phyloP scores from a whole-genome alignment of 2,888 invertebrate species.

The Biston betularia region DNA sequence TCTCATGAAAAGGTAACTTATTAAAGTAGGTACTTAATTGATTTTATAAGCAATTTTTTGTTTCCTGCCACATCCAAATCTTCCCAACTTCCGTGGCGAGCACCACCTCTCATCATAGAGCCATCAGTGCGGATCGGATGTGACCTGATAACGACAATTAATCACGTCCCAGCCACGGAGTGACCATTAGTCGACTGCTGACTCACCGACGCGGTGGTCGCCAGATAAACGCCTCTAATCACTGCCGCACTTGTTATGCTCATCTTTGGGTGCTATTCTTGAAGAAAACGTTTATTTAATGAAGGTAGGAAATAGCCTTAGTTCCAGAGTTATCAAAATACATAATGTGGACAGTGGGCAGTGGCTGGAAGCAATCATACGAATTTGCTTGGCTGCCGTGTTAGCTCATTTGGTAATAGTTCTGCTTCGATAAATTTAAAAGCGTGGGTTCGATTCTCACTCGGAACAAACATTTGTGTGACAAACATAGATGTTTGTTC shows the following conservation, averaged over 20 bases:
- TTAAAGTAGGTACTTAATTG: too few relatives aligned
- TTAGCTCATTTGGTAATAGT: too few relatives aligned
- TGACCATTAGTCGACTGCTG: conserved; percentile 81
- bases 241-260: conserved; percentile 40
- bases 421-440: too few relatives aligned
- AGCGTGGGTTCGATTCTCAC: too few relatives aligned
- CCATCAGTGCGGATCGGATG: conserved; percentile 69
- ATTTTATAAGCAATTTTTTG: background rate
- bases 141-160: conserved; percentile 79
- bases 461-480: too few relatives aligned
- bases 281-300: conserved; percentile 5
- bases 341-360: background rate
- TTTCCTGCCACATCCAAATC: conserved; percentile 41
- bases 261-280: conserved; percentile 8
- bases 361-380: too few relatives aligned
- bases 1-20: too few relatives aligned
- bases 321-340: background rate
- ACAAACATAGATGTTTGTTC: too few relatives aligned
- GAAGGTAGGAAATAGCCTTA: background rate
- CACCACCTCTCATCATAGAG: conserved; percentile 76
- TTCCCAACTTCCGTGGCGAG: conserved; percentile 37
- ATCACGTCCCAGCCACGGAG: conserved; percentile 70
- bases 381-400: too few relatives aligned
- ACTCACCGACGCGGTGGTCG: conserved; percentile 74
- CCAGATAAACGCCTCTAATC: conserved; percentile 56